phyloP scores from a whole-genome alignment of 2,888 invertebrate species.

The Mycogona germanica region DNA sequence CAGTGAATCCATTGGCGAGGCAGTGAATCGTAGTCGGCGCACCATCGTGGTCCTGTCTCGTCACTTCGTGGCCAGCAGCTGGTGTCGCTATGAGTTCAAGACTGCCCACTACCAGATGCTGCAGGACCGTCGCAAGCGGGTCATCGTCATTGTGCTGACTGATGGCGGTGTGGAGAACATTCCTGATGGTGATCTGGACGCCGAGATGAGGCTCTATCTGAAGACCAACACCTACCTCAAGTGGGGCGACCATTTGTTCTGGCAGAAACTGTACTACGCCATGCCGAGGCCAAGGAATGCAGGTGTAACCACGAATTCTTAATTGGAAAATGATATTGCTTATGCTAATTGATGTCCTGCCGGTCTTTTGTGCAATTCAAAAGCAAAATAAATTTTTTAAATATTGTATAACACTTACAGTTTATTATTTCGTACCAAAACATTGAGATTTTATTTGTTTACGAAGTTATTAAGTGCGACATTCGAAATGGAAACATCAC shows the following conservation, averaged over 20 bases:
- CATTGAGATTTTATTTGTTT: too few species aligned
- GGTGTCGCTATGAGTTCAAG: constrained; percentile 27
- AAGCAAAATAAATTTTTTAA: too few species aligned
- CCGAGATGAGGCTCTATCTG: constrained; percentile 25
- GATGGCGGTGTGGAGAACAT: constrained; percentile 27
- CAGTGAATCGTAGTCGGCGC: constrained; percentile 26
- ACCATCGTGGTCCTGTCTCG: constrained; percentile 26
- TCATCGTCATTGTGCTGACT: constrained; percentile 29
- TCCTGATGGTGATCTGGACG: constrained; percentile 26
- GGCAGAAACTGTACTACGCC: constrained; percentile 27
- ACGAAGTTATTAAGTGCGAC: too few species aligned
- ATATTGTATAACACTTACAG: too few species aligned
- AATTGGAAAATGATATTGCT: too few species aligned
- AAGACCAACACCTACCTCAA: constrained; percentile 27
- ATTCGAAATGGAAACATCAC: too few species aligned
- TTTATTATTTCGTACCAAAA: too few species aligned
- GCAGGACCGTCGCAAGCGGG: constrained; percentile 25
- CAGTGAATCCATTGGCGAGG: constrained; percentile 27
- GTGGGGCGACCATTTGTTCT: constrained; percentile 26
- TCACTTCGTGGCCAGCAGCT: constrained; percentile 26
- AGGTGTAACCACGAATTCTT: too few species aligned
- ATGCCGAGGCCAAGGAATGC: too few species aligned
- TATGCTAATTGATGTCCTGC: too few species aligned
- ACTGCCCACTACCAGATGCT: constrained; percentile 27
- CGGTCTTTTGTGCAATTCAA: too few species aligned